Evolutionary conservation across 2,888 invertebrate genomes (phyloP).

Genomic region (Heteromurus nitidus): DNA sequence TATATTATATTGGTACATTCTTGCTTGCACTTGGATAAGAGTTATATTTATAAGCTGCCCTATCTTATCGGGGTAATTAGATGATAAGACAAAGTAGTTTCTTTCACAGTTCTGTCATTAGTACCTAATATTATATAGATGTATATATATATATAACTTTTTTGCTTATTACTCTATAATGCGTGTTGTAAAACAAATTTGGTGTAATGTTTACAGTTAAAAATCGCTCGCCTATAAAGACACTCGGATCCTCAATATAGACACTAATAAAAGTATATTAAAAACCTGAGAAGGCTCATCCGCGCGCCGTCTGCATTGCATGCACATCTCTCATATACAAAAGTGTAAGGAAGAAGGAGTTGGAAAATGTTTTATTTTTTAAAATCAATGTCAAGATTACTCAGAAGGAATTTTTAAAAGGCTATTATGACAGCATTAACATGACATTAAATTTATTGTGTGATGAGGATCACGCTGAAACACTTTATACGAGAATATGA

Average conservation of each 20-base stretch:
- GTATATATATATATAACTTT: not conserved
- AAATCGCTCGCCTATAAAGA: slow-evolving; percentile 9
- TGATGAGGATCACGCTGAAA: not conserved
- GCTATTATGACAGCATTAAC: slow-evolving; percentile 19
- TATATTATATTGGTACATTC: not conserved
- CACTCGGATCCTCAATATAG: slow-evolving; percentile 13
- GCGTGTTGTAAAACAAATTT: not conserved
- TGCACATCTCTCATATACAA: no score
- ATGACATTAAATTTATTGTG: slow-evolving; percentile 18
- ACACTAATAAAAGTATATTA: no score
- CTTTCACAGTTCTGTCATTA: slow-evolving; percentile 20
- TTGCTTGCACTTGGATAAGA: not conserved
- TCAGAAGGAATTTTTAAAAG: slow-evolving; percentile 29
- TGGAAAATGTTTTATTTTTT: slow-evolving; percentile 27
- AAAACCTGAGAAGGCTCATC: slow-evolving; percentile 12
- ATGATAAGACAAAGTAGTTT: slow-evolving; percentile 32
- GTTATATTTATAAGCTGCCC: not conserved
- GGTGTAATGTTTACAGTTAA: slow-evolving; percentile 7
- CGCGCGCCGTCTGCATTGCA: not conserved
- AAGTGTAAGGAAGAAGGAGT: no score
- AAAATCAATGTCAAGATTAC: slow-evolving; percentile 46
- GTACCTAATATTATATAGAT: not conserved
- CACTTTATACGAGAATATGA: no score
- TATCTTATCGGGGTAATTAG: slow-evolving; percentile 29
- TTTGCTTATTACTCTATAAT: not conserved